A percentile compares a stretch with the other conserved stretches of the same genome.
phyloP scores from a whole-genome alignment of 2,797 vertebrate species.

The Melopsittacus undulatus region DNA sequence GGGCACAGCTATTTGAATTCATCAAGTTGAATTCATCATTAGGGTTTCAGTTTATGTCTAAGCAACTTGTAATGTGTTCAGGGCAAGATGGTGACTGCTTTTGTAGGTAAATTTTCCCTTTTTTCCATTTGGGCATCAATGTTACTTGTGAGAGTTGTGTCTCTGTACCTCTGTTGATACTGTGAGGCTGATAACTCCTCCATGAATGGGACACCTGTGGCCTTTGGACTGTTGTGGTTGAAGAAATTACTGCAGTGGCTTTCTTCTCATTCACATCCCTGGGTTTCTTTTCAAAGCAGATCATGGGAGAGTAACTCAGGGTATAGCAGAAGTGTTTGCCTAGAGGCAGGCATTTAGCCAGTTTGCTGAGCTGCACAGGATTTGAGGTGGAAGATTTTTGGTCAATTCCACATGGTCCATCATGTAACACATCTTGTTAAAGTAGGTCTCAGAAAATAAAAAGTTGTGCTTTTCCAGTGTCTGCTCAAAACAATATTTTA shows the following conservation, averaged over 20 bases:
- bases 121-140: background rate
- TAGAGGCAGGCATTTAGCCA: background rate
- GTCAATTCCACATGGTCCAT: background rate
- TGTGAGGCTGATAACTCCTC: background rate
- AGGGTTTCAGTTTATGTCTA: background rate
- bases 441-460: background rate
- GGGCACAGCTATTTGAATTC: background rate
- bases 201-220: background rate
- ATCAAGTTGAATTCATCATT: background rate
- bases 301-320: background rate
- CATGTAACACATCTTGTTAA: background rate
- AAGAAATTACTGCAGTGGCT: background rate
- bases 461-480: background rate
- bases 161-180: background rate
- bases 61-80: accelerated
- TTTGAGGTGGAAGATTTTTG: background rate
- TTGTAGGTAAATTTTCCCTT: background rate
- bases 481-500: background rate
- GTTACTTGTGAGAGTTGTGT: background rate
- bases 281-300: background rate
- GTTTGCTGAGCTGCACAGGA: background rate
- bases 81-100: background rate
- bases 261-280: background rate
- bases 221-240: background rate
- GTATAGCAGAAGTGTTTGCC: background rate